Percentiles rank a stretch among this genome's conserved stretches.
phyloP scores from a whole-genome alignment of 1,140 invertebrate genomes.

The Drosophila baimaii region DNA sequence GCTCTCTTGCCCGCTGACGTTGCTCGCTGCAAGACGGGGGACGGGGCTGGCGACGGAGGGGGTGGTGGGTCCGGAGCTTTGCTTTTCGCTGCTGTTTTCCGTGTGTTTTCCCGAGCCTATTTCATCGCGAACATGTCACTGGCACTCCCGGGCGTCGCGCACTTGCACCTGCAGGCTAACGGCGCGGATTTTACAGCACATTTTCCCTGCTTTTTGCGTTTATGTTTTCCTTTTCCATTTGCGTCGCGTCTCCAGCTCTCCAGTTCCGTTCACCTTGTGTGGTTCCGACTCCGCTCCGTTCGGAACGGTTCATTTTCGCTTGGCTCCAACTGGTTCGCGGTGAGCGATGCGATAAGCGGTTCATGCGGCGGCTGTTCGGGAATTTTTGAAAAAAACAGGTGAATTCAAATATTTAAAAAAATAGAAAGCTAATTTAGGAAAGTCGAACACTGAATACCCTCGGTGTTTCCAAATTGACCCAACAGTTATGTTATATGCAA shows the following conservation, averaged over 20 bases:
- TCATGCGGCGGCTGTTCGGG: background rate
- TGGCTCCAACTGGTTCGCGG: slow-evolving; percentile 5
- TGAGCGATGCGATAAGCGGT: background rate
- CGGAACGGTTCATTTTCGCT: background rate
- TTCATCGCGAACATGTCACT: slow-evolving; percentile 58
- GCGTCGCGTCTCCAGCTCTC: slow-evolving; percentile 38
- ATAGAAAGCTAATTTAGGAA: too few species aligned
- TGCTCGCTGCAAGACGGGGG: slow-evolving; percentile 38
- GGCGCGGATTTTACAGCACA: slow-evolving; percentile 34
- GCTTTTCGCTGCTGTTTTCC: slow-evolving; percentile 41
- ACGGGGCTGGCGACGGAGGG: slow-evolving; percentile 4
- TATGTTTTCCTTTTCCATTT: slow-evolving; percentile 50
- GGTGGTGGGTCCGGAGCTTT: slow-evolving; percentile 14
- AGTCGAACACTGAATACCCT: too few species aligned
- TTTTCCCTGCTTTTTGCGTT: slow-evolving; percentile 34
- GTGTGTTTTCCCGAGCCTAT: slow-evolving; percentile 40
- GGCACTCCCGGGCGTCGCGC: slow-evolving; percentile 38
- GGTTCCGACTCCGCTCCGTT: slow-evolving; percentile 3
- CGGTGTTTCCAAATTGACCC: too few species aligned
- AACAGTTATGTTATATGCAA: too few species aligned
- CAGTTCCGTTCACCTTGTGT: slow-evolving; percentile 28
- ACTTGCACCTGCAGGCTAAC: slow-evolving; percentile 26
- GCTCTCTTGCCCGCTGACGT: slow-evolving; percentile 49
- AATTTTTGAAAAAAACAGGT: background rate
- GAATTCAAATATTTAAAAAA: background rate